Base-by-base conservation (phyloP, 2,113 vertebrate genomes). In the Ceyx cyanopectus region DNA sequence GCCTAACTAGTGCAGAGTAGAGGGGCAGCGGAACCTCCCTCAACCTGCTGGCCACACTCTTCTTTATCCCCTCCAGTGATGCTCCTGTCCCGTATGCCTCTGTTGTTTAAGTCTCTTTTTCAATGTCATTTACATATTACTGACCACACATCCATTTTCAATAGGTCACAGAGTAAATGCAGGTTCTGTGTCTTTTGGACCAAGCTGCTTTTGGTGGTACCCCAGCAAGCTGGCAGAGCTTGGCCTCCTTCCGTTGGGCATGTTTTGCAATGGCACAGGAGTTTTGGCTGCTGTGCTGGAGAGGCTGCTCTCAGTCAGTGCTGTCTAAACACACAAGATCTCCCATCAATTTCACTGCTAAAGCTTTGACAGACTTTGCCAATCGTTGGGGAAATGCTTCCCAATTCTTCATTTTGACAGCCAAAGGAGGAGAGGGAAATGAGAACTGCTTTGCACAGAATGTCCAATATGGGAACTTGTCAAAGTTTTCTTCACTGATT, bases 271-370 rank as follows among this genome's bases (percentile, higher is more conserved):
- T 91, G 94, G 81, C 90, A 51, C 75, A 78, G 79, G 53, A 92
- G 54, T 97, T 85, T 74, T 97, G 93, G 94, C 87, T 4, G 14
- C 45, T 72, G 1, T 54, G 53, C 78, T 96, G 68, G 89, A 76
- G 92, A 96, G 83, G 81, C 93, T 85, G 80, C 92, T 97, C 94
- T 95, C 93, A 96, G 87, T 94, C 94, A 93, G 57, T 89, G 90
- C 92, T 96, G 90, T 96, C 96, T 94, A 95, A 97, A 95, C 93
- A 94, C 58, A 91, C 65, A 74, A 65, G 67, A 82, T 96, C 97
- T 93, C 75, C 83, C 92, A 94, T 96, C 95, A 96, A 92, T 96
- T 97, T 86, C 51, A 74, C 27, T 94, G 78, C 80, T 95, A 93
- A 95, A 73, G 94, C 68, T 12, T 93, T 96, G 95, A 94, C 85